phyloP scores from a whole-genome alignment of 2,797 vertebrate genomes.

The Thunnus albacares region DNA sequence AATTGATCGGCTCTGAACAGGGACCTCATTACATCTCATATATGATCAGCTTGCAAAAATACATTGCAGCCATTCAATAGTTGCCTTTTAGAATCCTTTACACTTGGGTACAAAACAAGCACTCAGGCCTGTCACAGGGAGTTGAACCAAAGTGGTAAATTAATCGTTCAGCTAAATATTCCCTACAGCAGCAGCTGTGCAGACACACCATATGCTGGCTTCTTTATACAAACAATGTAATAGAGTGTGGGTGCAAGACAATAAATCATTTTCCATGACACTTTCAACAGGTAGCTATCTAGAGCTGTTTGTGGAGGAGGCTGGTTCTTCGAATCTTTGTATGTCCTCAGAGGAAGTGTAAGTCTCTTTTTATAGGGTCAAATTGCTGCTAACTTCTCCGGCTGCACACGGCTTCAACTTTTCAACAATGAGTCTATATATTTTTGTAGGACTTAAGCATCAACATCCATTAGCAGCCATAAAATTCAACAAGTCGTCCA shows the following conservation, averaged over 20 bases:
- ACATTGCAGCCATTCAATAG: constrained; percentile 34
- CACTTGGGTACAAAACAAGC: constrained; percentile 42
- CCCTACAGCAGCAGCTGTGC: constrained; percentile 62
- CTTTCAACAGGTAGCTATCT: constrained; percentile 64
- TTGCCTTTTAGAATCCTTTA: constrained; percentile 43
- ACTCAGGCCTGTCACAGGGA: constrained; percentile 56
- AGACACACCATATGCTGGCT: constrained; percentile 58
- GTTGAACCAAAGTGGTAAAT: constrained; percentile 63
- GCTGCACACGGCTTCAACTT: neutral
- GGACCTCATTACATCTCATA: constrained; percentile 46
- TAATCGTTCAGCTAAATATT: constrained; percentile 68
- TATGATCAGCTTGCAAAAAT: constrained; percentile 47
- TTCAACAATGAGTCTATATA: too few species aligned
- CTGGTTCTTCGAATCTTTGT: constrained; percentile 24
- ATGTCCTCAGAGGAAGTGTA: constrained; percentile 25
- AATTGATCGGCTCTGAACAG: constrained; percentile 42
- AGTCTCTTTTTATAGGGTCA: constrained; percentile 1
- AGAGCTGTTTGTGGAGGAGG: constrained; percentile 35
- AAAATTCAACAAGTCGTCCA: too few species aligned
- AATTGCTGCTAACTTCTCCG: constrained; percentile 1
- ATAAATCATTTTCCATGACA: constrained; percentile 71
- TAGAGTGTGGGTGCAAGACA: constrained; percentile 51
- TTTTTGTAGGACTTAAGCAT: too few species aligned
- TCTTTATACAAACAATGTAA: constrained; percentile 68
- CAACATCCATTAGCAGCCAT: too few species aligned